These are phyloP conservation scores for Monodelphis domestica DNA, from an alignment of 2,797 vertebrate genomes.

Conservation along the genomic window DNA sequence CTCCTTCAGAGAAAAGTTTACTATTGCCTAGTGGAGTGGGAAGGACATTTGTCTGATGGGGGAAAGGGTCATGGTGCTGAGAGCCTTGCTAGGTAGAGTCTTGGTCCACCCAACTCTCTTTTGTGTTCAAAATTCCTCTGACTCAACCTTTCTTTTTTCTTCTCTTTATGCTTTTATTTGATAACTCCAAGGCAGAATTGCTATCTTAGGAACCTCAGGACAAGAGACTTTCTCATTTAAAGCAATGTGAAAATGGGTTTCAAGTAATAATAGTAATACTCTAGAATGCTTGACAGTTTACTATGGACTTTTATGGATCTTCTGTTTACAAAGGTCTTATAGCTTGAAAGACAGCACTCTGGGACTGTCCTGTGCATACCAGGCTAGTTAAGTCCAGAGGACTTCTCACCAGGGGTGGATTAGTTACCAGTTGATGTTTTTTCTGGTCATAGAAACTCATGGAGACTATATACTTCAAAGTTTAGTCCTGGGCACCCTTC, in stretches of 20 bases:
- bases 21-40: background rate
- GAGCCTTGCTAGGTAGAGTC: no score
- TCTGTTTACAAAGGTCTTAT: no score
- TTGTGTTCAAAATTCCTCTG: background rate
- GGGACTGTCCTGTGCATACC: no score
- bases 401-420: no score
- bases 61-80: background rate
- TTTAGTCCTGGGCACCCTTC: no score
- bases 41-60: no score
- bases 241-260: background rate
- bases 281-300: background rate
- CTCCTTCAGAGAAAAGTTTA: background rate
- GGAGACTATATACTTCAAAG: no score
- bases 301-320: background rate
- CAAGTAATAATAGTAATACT: background rate
- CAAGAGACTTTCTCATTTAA: background rate
- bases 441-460: no score
- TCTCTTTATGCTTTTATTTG: background rate
- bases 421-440: no score
- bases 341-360: no score
- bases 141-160: background rate
- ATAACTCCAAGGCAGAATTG: background rate
- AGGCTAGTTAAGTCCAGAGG: no score
- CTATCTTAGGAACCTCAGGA: background rate
- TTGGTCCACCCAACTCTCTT: background rate